Evolutionary conservation across 2,797 vertebrate species (phyloP), one percentile per base, ranked within the genome.

Genomic region (Apogon talboti): DNA sequence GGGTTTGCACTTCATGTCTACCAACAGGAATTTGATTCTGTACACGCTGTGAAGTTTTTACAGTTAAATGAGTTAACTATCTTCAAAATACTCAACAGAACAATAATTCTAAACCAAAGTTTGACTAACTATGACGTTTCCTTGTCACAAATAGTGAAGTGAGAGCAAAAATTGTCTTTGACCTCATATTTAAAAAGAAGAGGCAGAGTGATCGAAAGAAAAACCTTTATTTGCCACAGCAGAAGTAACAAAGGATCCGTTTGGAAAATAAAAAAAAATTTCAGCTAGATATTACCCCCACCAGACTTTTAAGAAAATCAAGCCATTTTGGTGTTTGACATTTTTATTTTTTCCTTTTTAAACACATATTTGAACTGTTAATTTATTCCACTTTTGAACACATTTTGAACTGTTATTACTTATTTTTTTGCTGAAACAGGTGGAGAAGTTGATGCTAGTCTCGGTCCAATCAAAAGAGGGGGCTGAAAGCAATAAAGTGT

Each of bases 211-310:
- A 86, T 89, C 90, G 87, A 92, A 90, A 92, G 82, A 87, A 81
- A 76, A 54, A 66, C 86, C 71, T 92, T 94, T 93, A 91, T 93
- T 93, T 87, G 77, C 88, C 88, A 92, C 91, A 93, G 91, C 92
- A 92, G 80, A 91, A 90, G 81, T 91, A 92, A 93, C 87, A 92
- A 92, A 90, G 77, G 66, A 89, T 87, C 86, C 85, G 85, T 84
- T 81, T 89, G 82, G 76, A 81, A 93, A 92, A 82, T 82, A 82
- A 88, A 87, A 88, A 83, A 88, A 87, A 88, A n/a, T n/a, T n/a
- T 57, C 81, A 81, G 65, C 76, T 76, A 67, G 53, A 61, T 69
- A 69, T 80, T 70, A 87, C 71, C 82, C 72, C 79, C 68, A 81
- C 81, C 70, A 81, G 77, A 81, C 73, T 43, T 70, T 69, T 66